phyloP scores from a whole-genome alignment of 2,888 invertebrate species.

The Odiellus spinosus region DNA sequence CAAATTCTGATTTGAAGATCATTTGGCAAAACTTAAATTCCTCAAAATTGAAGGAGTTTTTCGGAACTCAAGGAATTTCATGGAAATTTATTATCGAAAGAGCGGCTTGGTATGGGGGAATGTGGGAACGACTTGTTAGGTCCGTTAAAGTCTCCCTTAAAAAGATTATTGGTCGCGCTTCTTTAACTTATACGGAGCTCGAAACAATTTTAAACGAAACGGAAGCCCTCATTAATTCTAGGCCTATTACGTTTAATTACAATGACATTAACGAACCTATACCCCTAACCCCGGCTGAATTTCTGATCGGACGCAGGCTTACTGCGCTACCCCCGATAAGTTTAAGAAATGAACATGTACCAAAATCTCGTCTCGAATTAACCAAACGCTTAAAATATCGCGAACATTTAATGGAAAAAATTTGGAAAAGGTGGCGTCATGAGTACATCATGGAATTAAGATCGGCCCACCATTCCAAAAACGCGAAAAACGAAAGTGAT shows the following conservation, averaged over 20 bases:
- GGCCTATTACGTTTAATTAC: conserved; percentile 25
- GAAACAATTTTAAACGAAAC: conserved; percentile 23
- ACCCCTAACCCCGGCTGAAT: no score
- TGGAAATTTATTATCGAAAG: conserved; percentile 29
- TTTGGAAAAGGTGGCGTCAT: no score
- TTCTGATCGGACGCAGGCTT: no score
- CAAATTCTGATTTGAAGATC: conserved; percentile 24
- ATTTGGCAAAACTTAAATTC: conserved; percentile 5
- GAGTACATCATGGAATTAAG: no score
- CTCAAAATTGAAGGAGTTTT: conserved; percentile 3
- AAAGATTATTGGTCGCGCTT: conserved; percentile 25
- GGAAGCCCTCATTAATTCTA: conserved; percentile 23
- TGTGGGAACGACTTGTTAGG: conserved; percentile 31
- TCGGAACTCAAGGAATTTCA: conserved; percentile 12
- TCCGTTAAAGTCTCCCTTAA: conserved; percentile 27
- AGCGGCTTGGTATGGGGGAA: conserved; percentile 32
- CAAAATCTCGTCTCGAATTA: no score
- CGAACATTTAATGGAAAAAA: no score
- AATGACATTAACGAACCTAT: conserved; percentile 16
- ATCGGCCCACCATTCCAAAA: no score
- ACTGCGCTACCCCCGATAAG: no score
- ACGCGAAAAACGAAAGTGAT: no score
- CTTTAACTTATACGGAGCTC: conserved; percentile 29
- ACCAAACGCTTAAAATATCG: no score
- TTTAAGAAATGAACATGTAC: no score